phyloP scores from a whole-genome alignment of 1,140 invertebrate genomes.

The Tetraneura akinire region DNA sequence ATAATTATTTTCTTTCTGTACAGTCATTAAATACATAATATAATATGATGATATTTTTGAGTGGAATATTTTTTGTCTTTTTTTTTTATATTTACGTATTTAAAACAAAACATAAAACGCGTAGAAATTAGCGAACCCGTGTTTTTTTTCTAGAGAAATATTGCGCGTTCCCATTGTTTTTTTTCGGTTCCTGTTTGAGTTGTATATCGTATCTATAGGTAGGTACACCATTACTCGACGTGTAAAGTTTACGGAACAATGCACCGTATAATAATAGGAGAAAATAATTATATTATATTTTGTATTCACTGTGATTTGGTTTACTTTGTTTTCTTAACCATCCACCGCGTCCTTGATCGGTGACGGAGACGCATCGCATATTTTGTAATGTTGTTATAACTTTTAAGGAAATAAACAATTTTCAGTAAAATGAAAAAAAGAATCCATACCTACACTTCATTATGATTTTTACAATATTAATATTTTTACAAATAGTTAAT shows the following conservation, averaged over 20 bases:
- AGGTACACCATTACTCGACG: constrained; percentile 11
- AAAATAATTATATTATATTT: constrained; percentile 32
- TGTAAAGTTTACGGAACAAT: constrained; percentile 47
- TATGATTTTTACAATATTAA: no score
- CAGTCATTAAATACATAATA: neutral
- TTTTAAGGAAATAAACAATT: neutral
- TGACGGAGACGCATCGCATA: neutral
- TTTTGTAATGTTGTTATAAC: neutral
- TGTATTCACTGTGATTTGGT: neutral
- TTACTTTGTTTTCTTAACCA: constrained; percentile 34
- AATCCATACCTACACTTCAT: no score
- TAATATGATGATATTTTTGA: neutral
- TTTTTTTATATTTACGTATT: constrained; percentile 11
- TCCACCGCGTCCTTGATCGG: constrained; percentile 3
- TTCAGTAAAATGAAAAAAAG: no score
- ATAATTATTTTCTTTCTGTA: neutral
- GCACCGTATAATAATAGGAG: constrained; percentile 25
- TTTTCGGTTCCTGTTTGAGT: constrained; percentile 17
- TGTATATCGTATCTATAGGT: no score
- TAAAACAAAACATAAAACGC: constrained; percentile 13
- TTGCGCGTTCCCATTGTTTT: constrained; percentile 27
- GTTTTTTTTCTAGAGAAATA: neutral
- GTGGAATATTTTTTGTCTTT: no score
- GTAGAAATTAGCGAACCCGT: neutral
- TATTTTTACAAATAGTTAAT: no score